These are phyloP conservation scores for Cardiocondyla obscurior DNA, from an alignment of 1,140 invertebrate species.

Conservation along the genomic window DNA sequence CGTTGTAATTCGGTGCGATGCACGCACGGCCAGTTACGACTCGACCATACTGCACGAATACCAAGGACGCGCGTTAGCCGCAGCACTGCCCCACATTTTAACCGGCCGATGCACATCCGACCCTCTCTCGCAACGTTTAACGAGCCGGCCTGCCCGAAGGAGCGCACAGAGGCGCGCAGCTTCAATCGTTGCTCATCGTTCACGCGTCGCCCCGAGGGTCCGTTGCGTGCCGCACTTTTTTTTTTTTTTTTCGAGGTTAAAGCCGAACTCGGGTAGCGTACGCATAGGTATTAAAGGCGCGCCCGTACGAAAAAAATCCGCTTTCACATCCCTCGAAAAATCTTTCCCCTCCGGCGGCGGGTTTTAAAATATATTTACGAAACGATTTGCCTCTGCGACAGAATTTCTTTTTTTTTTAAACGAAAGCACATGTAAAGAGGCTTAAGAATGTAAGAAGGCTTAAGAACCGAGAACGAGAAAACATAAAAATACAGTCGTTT, in stretches of 20 bases:
- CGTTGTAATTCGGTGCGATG: slow-evolving; percentile 12
- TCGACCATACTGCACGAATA: slow-evolving; percentile 57
- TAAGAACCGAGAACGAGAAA: neutral
- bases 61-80: slow-evolving; percentile 64
- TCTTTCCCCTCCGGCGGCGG: neutral
- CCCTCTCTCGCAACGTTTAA: slow-evolving; percentile 58
- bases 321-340: neutral
- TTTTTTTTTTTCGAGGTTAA: slow-evolving; percentile 55
- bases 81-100: slow-evolving; percentile 69
- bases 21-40: slow-evolving; percentile 39
- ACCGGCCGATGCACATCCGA: slow-evolving; percentile 64
- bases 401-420: too few relatives aligned
- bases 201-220: slow-evolving; percentile 47
- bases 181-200: slow-evolving; percentile 58
- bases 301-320: neutral
- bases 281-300: slow-evolving; percentile 14
- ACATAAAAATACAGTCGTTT: neutral
- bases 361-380: neutral
- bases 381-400: neutral
- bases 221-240: neutral
- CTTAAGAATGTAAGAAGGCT: neutral
- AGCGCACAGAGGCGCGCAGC: slow-evolving; percentile 38
- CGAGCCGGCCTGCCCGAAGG: slow-evolving; percentile 48
- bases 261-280: slow-evolving; percentile 31
- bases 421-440: neutral